phyloP scores from a whole-genome alignment of 1,140 invertebrate species.

The Eumaeus atala region DNA sequence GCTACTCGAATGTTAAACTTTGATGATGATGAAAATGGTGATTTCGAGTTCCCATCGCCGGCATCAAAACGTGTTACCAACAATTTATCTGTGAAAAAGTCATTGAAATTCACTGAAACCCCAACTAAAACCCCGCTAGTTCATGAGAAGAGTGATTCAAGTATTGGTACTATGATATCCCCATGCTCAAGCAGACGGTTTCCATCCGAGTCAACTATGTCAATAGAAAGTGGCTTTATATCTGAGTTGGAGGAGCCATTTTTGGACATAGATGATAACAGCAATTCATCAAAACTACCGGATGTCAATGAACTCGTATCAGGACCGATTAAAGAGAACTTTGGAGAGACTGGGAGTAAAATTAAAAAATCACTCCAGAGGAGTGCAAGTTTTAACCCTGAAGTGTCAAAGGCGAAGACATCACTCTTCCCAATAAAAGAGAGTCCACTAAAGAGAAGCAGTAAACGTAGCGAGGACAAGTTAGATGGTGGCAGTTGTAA shows the following conservation, averaged over 20 bases:
- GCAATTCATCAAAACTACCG: conserved; percentile 49
- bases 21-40: conserved; percentile 50
- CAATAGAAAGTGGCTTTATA: conserved; percentile 61
- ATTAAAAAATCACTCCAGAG: conserved; percentile 33
- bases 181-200: conserved; percentile 38
- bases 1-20: conserved; percentile 53
- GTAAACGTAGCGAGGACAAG: conserved; percentile 35
- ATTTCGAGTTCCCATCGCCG: conserved; percentile 55
- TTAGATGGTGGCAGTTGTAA: conserved; percentile 33
- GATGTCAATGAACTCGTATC: conserved; percentile 53
- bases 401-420: conserved; percentile 32
- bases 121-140: conserved; percentile 36
- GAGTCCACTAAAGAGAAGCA: conserved; percentile 34
- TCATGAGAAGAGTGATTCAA: conserved; percentile 46
- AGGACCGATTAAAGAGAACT: conserved; percentile 48
- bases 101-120: conserved; percentile 52
- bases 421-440: conserved; percentile 48
- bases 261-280: conserved; percentile 48
- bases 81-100: conserved; percentile 50
- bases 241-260: conserved; percentile 59
- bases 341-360: conserved; percentile 27
- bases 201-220: conserved; percentile 49
- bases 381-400: conserved; percentile 51
- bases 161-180: conserved; percentile 42
- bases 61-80: conserved; percentile 28